phyloP scores from a whole-genome alignment of 1,140 invertebrate genomes.

The Drosophila parabipectinata region DNA sequence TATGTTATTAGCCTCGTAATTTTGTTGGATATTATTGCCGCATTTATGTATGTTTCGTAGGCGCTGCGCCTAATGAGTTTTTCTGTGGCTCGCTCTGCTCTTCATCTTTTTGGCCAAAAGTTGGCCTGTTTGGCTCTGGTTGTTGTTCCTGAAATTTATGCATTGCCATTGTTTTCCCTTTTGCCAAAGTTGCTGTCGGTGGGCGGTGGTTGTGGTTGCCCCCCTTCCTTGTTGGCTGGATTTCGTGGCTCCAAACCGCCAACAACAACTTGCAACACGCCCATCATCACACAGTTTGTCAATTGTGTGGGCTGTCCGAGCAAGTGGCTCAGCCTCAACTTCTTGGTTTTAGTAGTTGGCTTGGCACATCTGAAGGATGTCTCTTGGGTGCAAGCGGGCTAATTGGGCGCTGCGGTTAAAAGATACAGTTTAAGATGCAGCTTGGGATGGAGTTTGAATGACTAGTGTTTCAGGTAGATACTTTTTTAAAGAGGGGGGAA shows the following conservation, averaged over 20 bases:
- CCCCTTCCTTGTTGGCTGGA: conserved; percentile 15
- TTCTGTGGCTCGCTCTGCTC: conserved; percentile 32
- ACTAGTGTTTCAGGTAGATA: background rate
- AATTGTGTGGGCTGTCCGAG: conserved; percentile 41
- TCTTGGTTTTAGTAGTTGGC: conserved; percentile 15
- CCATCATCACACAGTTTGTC: conserved; percentile 28
- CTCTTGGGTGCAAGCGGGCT: conserved; percentile 19
- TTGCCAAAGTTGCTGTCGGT: conserved; percentile 22
- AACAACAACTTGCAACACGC: conserved; percentile 3
- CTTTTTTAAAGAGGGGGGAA: background rate
- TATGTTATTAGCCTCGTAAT: conserved; percentile 81
- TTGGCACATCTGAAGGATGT: conserved; percentile 31
- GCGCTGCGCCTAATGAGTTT: conserved; percentile 78
- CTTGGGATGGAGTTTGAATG: background rate
- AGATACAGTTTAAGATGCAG: conserved; percentile 29
- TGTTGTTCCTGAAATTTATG: conserved; percentile 67
- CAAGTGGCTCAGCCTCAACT: conserved; percentile 22
- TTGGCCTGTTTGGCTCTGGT: conserved; percentile 36
- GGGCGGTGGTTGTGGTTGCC: conserved; percentile 33
- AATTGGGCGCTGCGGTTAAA: conserved; percentile 28
- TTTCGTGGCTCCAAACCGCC: conserved; percentile 25
- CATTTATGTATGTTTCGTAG: conserved; percentile 66
- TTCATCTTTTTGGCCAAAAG: conserved; percentile 29
- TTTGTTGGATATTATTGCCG: conserved; percentile 73
- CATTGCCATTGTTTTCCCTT: conserved; percentile 50